phyloP scores from a whole-genome alignment of 1,140 invertebrate species.

The Scaptodrosophila lebanonensis region DNA sequence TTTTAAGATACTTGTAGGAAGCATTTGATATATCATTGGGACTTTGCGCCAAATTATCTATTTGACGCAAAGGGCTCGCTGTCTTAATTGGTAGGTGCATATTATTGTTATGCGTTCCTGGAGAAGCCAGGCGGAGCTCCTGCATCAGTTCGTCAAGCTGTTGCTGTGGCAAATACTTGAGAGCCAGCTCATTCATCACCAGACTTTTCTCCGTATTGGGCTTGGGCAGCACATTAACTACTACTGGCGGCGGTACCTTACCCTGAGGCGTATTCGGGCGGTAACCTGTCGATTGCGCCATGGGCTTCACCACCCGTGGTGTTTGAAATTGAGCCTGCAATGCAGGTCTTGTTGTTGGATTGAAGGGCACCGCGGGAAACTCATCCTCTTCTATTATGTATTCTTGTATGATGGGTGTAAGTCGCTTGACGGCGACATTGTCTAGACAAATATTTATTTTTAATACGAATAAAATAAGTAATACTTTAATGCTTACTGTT shows the following conservation, averaged over 20 bases:
- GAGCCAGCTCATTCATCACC: constrained; percentile 69
- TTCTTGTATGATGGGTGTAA: constrained; percentile 47
- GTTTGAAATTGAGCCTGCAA: constrained; percentile 44
- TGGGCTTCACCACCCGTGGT: constrained; percentile 38
- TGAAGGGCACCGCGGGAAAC: neutral
- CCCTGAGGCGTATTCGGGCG: constrained; percentile 40
- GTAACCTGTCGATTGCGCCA: constrained; percentile 65
- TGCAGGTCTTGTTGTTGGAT: constrained; percentile 2
- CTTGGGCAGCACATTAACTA: constrained; percentile 22
- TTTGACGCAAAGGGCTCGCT: constrained; percentile 44
- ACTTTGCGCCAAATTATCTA: constrained; percentile 52
- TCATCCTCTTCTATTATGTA: constrained; percentile 57
- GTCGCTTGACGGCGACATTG: constrained; percentile 21
- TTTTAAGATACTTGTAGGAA: constrained; percentile 69
- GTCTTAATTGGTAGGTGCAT: constrained; percentile 4
- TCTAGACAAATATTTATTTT: neutral
- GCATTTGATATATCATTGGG: constrained; percentile 71
- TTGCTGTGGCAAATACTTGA: constrained; percentile 63
- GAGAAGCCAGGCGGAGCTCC: constrained; percentile 43
- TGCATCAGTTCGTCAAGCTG: constrained; percentile 63
- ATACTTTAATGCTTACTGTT: constrained; percentile 28
- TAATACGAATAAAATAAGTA: neutral
- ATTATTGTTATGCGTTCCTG: constrained; percentile 6
- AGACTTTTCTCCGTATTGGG: constrained; percentile 61
- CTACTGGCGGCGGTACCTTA: constrained; percentile 3